A percentile compares a stretch with the other conserved stretches of the same genome.
Evolutionary conservation across 2,113 vertebrate species (phyloP).

Genomic region (Octodon degus): DNA sequence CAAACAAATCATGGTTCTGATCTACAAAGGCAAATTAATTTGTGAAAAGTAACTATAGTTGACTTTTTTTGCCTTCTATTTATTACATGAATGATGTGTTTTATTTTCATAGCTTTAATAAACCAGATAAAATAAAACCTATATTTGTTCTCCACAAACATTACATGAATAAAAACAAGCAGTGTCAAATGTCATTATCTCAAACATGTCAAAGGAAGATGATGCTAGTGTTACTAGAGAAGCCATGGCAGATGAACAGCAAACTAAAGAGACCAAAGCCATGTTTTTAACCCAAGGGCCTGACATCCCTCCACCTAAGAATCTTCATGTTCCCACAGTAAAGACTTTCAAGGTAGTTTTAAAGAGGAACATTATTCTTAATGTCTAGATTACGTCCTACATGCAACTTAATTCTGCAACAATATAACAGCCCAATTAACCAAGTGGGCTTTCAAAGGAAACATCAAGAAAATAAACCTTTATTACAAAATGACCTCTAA

Average conservation of each 20-base stretch:
- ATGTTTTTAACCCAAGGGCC: neutral
- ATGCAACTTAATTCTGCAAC: neutral
- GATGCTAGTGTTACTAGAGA: neutral
- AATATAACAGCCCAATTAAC: neutral
- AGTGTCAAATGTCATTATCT: neutral
- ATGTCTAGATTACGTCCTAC: neutral
- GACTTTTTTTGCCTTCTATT: neutral
- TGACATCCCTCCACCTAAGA: neutral
- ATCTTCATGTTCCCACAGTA: neutral
- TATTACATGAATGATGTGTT: constrained; percentile 4
- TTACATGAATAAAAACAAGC: neutral
- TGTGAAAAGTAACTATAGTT: neutral
- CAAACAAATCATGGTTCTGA: neutral
- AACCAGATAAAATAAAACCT: neutral
- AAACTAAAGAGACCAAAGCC: neutral
- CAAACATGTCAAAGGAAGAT: neutral
- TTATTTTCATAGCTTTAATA: neutral
- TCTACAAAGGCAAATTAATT: constrained; percentile 32
- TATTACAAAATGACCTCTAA: constrained; percentile 23
- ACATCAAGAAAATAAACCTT: neutral
- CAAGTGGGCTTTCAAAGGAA: neutral
- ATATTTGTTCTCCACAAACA: neutral
- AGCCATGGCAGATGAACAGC: neutral
- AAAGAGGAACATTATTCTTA: neutral
- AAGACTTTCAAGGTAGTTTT: neutral